Percentiles rank a stretch among this genome's conserved stretches.
Evolutionary conservation across 35 echinoderm and acorn worm genomes (phyloP).

Genomic region (Anneissia japonica): DNA sequence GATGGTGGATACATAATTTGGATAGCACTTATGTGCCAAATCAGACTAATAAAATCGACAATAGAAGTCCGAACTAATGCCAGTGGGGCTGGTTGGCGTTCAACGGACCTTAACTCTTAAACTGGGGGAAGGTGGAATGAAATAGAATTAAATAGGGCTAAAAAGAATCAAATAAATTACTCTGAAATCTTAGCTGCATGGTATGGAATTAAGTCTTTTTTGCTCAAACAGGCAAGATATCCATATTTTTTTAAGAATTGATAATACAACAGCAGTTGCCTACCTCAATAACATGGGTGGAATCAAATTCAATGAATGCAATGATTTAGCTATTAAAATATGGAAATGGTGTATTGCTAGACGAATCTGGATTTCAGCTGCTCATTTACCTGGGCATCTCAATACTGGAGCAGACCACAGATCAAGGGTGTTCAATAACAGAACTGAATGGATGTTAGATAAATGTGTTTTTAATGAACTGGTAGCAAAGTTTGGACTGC

Average conservation of each 20-base stretch:
- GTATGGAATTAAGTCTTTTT: not conserved
- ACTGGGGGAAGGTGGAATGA: not conserved
- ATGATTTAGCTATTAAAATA: slow-evolving; percentile 16
- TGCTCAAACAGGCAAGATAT: not conserved
- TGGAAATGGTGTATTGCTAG: not conserved
- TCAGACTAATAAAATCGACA: not conserved
- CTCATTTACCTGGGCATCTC: slow-evolving; percentile 16
- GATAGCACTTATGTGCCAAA: too few relatives aligned
- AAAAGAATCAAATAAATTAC: slow-evolving; percentile 13
- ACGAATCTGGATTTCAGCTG: slow-evolving; percentile 25
- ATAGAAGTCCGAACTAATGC: not conserved
- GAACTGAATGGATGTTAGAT: slow-evolving; percentile 44
- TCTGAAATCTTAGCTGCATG: not conserved
- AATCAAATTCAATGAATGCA: slow-evolving; percentile 31
- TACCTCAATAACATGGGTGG: slow-evolving; percentile 1
- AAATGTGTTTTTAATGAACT: not conserved
- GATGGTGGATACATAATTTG: too few relatives aligned
- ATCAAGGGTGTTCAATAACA: slow-evolving; percentile 30
- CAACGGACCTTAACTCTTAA: not conserved
- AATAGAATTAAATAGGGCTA: not conserved
- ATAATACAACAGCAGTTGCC: not conserved
- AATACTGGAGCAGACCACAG: slow-evolving; percentile 41
- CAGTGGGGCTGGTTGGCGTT: not conserved
- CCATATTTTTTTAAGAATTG: not conserved
- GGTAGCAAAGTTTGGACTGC: too few relatives aligned